These are phyloP conservation scores for Zaprionus gabonicus DNA, from an alignment of 1,140 invertebrate species.

Conservation along the genomic window DNA sequence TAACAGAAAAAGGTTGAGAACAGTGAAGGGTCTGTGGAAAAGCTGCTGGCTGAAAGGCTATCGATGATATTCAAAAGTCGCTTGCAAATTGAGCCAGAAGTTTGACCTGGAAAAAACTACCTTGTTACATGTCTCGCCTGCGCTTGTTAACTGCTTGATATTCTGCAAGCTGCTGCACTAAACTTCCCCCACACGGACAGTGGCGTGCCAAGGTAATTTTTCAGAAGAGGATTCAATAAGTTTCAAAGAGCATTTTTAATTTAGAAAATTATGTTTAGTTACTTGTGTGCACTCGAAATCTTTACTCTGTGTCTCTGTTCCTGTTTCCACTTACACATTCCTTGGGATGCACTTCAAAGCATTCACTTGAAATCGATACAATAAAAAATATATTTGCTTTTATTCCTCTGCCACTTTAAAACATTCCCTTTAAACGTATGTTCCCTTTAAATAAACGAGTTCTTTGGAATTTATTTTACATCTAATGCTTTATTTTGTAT, in stretches of 20 bases:
- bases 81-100: constrained; percentile 39
- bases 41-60: constrained; percentile 23
- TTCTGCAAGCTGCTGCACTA: constrained; percentile 20
- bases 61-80: constrained; percentile 35
- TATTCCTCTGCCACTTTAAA: too few species aligned
- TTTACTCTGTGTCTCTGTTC: too few species aligned
- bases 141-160: constrained; percentile 30
- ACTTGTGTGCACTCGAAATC: not conserved
- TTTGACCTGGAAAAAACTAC: constrained; percentile 34
- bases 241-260: constrained; percentile 1
- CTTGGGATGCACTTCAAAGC: too few species aligned
- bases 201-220: constrained; percentile 1
- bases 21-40: not conserved
- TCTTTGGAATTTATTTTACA: constrained; percentile 54
- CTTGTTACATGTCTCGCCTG: constrained; percentile 22
- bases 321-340: too few species aligned
- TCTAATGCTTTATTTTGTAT: constrained; percentile 81
- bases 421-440: too few species aligned
- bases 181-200: not conserved
- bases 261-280: not conserved
- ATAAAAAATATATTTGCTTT: too few species aligned
- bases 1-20: not conserved
- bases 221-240: not conserved
- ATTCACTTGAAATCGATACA: too few species aligned
- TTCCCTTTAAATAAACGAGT: not conserved